Conservation (phyloP, 2,797 vertebrate species). For the Cetoscarus ocellatus region DNA sequence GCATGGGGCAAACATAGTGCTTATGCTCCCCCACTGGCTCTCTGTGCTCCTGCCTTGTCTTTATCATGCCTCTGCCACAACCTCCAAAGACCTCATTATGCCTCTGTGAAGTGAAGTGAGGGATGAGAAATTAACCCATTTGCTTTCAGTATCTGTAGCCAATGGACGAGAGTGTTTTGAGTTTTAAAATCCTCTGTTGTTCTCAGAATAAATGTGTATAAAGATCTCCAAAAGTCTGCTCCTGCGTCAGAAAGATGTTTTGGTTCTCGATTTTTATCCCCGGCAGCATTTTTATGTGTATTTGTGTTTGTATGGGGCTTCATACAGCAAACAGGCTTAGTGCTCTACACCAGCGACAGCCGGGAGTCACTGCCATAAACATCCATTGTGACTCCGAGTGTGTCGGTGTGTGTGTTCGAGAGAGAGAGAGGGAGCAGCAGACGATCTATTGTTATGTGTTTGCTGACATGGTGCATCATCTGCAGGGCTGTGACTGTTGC, state of each 20-base stretch:
- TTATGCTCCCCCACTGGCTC: too few species aligned
- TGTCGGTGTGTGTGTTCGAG: constrained; percentile 9
- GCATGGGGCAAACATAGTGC: too few species aligned
- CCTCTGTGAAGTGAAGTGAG: too few species aligned
- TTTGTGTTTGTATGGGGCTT: constrained; percentile 21
- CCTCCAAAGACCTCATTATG: too few species aligned
- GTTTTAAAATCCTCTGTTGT: not conserved
- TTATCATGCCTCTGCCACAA: too few species aligned
- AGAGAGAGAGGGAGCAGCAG: constrained; percentile 31
- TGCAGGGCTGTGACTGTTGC: constrained; percentile 47
- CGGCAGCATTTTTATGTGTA: constrained; percentile 6
- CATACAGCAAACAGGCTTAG: constrained; percentile 48
- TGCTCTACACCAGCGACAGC: constrained; percentile 50
- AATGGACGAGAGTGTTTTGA: too few species aligned
- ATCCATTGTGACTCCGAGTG: constrained; percentile 37
- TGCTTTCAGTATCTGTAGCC: too few species aligned
- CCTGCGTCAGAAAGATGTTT: constrained; percentile 10
- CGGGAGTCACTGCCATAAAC: constrained; percentile 52
- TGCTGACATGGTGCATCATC: constrained; percentile 74
- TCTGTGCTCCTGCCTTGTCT: too few species aligned
- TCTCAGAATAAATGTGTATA: not conserved
- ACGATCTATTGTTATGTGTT: constrained; percentile 70
- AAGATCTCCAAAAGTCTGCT: not conserved
- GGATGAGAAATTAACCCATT: too few species aligned
- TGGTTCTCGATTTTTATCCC: constrained; percentile 12